Evolutionary conservation across 2,113 vertebrate genomes (phyloP).

Genomic region (Sterrhoptilus dennistouni): DNA sequence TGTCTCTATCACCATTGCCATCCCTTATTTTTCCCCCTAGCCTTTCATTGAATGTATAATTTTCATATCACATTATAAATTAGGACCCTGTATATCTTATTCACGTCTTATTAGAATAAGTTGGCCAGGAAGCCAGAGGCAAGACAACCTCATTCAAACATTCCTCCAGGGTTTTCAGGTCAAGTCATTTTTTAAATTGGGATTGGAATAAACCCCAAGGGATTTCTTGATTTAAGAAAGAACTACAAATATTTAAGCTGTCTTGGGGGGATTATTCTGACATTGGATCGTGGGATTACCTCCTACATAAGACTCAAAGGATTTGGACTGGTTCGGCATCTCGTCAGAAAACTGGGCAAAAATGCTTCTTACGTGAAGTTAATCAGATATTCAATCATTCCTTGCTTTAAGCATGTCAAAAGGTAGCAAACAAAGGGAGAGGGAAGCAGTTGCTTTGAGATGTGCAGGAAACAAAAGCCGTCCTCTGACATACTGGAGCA

Average conservation of each 20-base stretch:
- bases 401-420: slow-evolving; percentile 28
- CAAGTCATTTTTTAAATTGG: slow-evolving; percentile 60
- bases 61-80: slow-evolving; percentile 66
- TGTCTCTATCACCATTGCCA: slow-evolving; percentile 21
- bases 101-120: slow-evolving; percentile 53
- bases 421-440: slow-evolving; percentile 31
- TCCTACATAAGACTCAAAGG: slow-evolving; percentile 65
- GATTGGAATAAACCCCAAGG: slow-evolving; percentile 66
- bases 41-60: slow-evolving; percentile 59
- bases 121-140: slow-evolving; percentile 55
- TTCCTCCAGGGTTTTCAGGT: slow-evolving; percentile 48
- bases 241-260: slow-evolving; percentile 75
- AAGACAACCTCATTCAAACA: slow-evolving; percentile 57
- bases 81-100: slow-evolving; percentile 60
- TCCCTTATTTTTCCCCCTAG: slow-evolving; percentile 31
- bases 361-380: slow-evolving; percentile 56
- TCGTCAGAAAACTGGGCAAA: slow-evolving; percentile 69
- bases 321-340: slow-evolving; percentile 66
- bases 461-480: background rate
- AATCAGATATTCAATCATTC: slow-evolving; percentile 67
- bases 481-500: background rate
- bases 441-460: background rate
- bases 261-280: slow-evolving; percentile 72
- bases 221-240: slow-evolving; percentile 75
- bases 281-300: slow-evolving; percentile 75